Evolutionary conservation across 2,797 vertebrate species (phyloP), one percentile per base, ranked within the genome.

Genomic region (Myotis planiceps): DNA sequence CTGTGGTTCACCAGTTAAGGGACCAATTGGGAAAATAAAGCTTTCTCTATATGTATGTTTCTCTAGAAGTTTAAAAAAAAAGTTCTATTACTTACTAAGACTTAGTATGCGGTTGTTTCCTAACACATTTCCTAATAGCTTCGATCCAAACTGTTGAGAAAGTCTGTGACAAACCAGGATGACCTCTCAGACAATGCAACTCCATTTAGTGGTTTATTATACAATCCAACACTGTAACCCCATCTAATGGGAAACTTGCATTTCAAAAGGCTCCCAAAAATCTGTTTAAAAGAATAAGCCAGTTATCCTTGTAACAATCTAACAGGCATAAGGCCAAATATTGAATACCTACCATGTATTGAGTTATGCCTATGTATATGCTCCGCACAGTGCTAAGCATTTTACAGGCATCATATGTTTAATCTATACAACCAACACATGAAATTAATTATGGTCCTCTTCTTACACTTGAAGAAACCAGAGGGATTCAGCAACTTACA

Each of bases 71-170:
- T 63, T 15, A 51, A 42, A 63, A 75, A 75, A 84, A 53, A 78
- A 12, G 47, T 23, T 72, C 13, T 82, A 29, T 79, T 88, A 55
- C 49, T 93, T 39, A 34, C 7, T 23, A 51, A 74, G 29, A 37
- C 29, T 63, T 51, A 69, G 10, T 16, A 13, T 13, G 8, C 3
- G 63, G 29, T 14, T 83, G 29, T 90, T 89, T 74, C 53, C 27
- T 34, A 86, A 49, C 39, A 72, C 1, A 58, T 69, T 87, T 84
- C 65, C 45, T 65, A 45, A 80, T 49, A 68, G 6, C 49, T 80
- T 39, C 74, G 47, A 88, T 88, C 37, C 55, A 68, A 60, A 45
- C 37, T 90, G 94, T 72, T 87, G 58, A 95, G 75, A 80, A 94
- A 93, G 29, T 19, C 53, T 91, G 4, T 25, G 14, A 88, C 37